A percentile compares a stretch with the other conserved stretches of the same genome.
Conservation (phyloP, 2,888 invertebrate genomes). For the Deroplatys truncata region DNA sequence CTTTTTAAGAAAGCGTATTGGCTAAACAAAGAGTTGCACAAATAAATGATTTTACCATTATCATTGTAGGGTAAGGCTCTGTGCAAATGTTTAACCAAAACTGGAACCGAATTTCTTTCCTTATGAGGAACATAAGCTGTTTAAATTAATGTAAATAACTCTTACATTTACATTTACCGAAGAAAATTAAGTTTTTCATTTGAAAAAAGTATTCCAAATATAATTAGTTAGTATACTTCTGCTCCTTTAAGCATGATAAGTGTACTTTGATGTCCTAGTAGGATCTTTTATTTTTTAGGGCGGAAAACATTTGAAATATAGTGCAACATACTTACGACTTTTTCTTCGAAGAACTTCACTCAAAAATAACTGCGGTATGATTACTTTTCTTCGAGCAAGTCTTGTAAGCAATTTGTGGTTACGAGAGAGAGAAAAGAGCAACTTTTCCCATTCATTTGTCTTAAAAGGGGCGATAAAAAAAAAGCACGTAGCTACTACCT, state of each 20-base stretch:
- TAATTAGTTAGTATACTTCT: background rate
- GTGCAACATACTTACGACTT: background rate
- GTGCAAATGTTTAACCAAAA: too few species aligned
- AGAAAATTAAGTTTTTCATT: too few species aligned
- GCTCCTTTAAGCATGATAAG: background rate
- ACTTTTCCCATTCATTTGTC: background rate
- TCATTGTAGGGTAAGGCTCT: too few species aligned
- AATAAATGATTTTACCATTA: too few species aligned
- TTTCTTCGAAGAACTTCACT: background rate
- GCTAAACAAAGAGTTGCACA: too few species aligned
- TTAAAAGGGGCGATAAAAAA: background rate
- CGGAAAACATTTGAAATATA: background rate
- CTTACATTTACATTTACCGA: too few species aligned
- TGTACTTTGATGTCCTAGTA: background rate
- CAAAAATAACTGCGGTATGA: background rate
- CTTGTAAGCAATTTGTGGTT: background rate
- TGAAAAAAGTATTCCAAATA: too few species aligned
- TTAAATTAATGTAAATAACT: too few species aligned
- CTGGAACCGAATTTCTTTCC: too few species aligned
- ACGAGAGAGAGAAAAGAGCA: background rate
- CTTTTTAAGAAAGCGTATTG: too few species aligned
- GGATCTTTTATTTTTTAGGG: background rate
- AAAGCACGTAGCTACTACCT: background rate
- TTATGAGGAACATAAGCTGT: too few species aligned
- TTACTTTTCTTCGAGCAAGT: background rate